A percentile compares a stretch with the other conserved stretches of the same genome.
These are phyloP conservation scores for Phylloscopus collybita DNA, from an alignment of 2,797 vertebrate genomes.

Conservation along the genomic window DNA sequence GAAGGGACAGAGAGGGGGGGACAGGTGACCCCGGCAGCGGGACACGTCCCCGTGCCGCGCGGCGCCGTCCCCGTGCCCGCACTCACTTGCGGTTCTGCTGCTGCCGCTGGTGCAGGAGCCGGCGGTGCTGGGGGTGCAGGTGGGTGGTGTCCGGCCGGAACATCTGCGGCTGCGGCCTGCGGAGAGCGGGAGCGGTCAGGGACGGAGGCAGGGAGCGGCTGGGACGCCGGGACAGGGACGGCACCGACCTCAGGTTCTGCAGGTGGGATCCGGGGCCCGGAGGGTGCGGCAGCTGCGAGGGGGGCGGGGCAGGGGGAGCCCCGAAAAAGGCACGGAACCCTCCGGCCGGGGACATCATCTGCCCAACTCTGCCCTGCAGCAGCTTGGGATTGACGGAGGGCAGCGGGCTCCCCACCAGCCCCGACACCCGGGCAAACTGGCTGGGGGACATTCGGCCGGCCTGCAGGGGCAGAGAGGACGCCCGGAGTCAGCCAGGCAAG, in stretches of 20 bases:
- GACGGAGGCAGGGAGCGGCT: accelerated
- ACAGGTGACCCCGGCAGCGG: conserved; percentile 34
- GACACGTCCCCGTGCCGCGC: background rate
- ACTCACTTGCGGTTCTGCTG: conserved; percentile 86
- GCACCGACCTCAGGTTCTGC: conserved; percentile 76
- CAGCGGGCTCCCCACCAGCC: conserved; percentile 83
- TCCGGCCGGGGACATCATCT: conserved; percentile 83
- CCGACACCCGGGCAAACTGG: conserved; percentile 77
- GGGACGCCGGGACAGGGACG: accelerated
- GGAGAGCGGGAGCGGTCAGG: background rate
- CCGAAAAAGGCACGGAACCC: conserved; percentile 92
- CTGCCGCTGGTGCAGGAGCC: conserved; percentile 91
- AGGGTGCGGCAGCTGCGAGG: conserved; percentile 65
- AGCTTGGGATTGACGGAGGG: conserved; percentile 81
- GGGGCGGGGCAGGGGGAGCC: conserved; percentile 77
- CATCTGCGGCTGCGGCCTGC: conserved; percentile 78
- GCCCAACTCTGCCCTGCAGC: conserved; percentile 79
- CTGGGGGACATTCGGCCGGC: conserved; percentile 78
- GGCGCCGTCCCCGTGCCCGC: background rate
- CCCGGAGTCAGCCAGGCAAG: accelerated
- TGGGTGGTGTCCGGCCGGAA: conserved; percentile 92
- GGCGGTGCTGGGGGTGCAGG: conserved; percentile 93
- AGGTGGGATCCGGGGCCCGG: conserved; percentile 75
- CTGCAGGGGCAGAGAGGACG: background rate
- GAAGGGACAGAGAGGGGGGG: conserved; percentile 60